A percentile compares a stretch with the other conserved stretches of the same genome.
Conservation (phyloP, 2,113 vertebrate species). For the Ciconia maguari region DNA sequence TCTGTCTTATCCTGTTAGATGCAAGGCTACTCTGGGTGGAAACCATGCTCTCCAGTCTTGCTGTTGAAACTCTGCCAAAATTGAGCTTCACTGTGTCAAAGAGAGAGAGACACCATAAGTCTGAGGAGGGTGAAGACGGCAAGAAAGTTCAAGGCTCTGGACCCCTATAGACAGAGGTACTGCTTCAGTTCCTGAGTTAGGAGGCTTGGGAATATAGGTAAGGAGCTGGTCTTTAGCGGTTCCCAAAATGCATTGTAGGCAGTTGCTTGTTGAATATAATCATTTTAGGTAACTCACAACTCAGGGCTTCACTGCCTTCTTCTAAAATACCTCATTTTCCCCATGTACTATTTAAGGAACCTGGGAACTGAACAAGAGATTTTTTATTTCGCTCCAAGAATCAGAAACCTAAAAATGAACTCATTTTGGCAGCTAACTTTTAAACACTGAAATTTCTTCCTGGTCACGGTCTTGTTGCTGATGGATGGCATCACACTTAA, state of each 20-base stretch:
- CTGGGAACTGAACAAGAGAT: neutral
- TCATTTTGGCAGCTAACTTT: neutral
- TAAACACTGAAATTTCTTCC: neutral
- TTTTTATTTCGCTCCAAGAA: neutral
- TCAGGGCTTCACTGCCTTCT: neutral
- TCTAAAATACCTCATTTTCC: neutral
- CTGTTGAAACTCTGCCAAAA: neutral
- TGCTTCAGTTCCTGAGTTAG: neutral
- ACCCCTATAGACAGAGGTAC: neutral
- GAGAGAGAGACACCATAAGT: neutral
- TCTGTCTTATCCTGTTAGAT: neutral
- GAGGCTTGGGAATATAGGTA: neutral
- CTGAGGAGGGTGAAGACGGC: neutral
- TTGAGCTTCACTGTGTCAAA: neutral
- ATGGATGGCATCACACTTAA: neutral
- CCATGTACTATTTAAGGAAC: neutral
- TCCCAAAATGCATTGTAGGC: neutral
- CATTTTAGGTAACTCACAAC: neutral
- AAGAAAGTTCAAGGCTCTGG: neutral
- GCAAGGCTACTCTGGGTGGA: neutral
- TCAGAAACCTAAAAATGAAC: neutral
- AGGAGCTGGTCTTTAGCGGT: neutral
- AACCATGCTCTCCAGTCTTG: neutral
- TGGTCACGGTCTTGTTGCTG: neutral
- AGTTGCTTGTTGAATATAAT: neutral